Base-by-base conservation (phyloP, 1,140 invertebrate species). In the Ridgeia piscesae region DNA sequence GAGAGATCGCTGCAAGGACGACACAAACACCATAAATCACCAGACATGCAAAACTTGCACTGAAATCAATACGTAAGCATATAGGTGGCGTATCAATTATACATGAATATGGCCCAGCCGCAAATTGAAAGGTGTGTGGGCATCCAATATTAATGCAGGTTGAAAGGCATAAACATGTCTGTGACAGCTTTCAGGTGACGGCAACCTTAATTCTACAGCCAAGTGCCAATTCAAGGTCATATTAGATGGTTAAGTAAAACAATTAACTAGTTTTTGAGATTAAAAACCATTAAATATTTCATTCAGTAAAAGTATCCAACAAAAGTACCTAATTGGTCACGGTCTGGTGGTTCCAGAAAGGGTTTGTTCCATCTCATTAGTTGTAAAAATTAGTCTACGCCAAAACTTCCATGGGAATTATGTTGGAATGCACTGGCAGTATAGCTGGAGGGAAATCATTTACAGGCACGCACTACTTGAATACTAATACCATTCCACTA, bases 1-100 rank as follows among this genome's bases (percentile, higher is more conserved):
- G 96, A 2, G 95, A 96, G 88, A 96, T 97, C 33, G 97, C 97
- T 92, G 94, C 34, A 94, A 94, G 33, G 31, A 92, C 58, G 35
- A 92, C 48, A 92, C 42, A 6, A 35, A 35, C 92, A 33, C 34
- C 88, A n/a, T 89, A 27, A 92, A 42, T 92, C 91, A 93, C 17
- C 35, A 93, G 14, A 14, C 93, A 58, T 91, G 89, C 91, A 88
- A 93, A 92, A 91, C 14, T 89, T 35, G 27, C 17, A 88, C 58
- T 91, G n/a, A 93, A 31, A 35, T 90, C 35, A 34, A 90, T 90
- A 34, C 34, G 8, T 33, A 14, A 90, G 35, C 14, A 90, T 90
- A 34, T 90, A 34, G 33, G 89, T 90, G 89, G 2, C 1, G 34
- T 90, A 34, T 90, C 34, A 34, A 34, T 35, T 90, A 34, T 34